phyloP scores from a whole-genome alignment of 2,888 invertebrate species.

The Epinotia demarniana region DNA sequence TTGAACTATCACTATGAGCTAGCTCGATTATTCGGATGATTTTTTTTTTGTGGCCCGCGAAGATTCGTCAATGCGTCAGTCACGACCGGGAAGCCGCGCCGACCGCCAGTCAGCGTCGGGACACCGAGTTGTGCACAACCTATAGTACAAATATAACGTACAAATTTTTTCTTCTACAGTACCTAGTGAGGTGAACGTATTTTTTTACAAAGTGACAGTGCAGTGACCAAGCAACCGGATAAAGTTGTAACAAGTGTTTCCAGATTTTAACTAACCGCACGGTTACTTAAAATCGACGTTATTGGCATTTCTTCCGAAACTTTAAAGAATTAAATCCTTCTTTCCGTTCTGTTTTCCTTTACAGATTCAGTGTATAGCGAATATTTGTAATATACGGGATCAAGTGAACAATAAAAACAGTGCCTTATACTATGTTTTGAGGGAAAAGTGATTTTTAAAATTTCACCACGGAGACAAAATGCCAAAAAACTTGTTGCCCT shows the following conservation, averaged over 20 bases:
- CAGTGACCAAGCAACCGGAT: conserved; percentile 64
- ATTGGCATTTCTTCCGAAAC: conserved; percentile 38
- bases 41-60: conserved; percentile 79
- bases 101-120: conserved; percentile 69
- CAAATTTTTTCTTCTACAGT: conserved; percentile 71
- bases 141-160: conserved; percentile 81
- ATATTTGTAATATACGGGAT: conserved; percentile 66
- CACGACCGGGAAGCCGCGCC: conserved; percentile 73
- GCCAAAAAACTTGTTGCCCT: conserved; percentile 80
- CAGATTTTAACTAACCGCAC: conserved; percentile 74
- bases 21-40: conserved; percentile 81
- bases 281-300: conserved; percentile 68
- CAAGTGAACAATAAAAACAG: conserved; percentile 73
- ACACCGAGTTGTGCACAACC: conserved; percentile 77
- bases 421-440: conserved; percentile 79
- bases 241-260: conserved; percentile 60
- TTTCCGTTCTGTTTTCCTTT: conserved; percentile 76
- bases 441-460: conserved; percentile 66
- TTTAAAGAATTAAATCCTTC: conserved; percentile 64
- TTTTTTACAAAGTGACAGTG: conserved; percentile 73
- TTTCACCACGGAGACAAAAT: conserved; percentile 80
- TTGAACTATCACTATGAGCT: conserved; percentile 82
- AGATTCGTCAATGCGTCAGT: conserved; percentile 83
- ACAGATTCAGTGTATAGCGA: conserved; percentile 70
- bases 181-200: conserved; percentile 74